Evolutionary conservation across 1,140 invertebrate genomes (phyloP).

Genomic region (Pseudobourletiella spinata): DNA sequence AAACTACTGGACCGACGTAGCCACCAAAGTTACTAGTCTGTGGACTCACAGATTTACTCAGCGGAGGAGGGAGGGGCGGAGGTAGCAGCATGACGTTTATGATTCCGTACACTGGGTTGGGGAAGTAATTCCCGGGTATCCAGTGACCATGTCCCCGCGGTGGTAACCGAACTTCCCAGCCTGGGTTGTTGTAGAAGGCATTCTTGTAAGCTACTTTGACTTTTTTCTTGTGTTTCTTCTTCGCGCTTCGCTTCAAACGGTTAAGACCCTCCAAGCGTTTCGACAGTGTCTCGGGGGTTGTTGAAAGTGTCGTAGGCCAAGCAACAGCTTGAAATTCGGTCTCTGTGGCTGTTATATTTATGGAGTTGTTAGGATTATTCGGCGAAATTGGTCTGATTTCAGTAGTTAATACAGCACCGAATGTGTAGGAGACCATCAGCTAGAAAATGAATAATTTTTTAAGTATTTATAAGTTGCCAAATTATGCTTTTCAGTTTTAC

Average conservation of each 20-base stretch:
- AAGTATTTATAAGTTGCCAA: too few species aligned
- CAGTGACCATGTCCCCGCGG: neutral
- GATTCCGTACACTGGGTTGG: neutral
- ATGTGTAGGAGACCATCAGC: too few species aligned
- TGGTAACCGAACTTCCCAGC: neutral
- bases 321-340: neutral
- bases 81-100: neutral
- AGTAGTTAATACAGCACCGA: too few species aligned
- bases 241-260: neutral
- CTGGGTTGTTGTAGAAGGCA: slow-evolving; percentile 2
- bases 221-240: neutral
- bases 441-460: too few species aligned
- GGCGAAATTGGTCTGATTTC: too few species aligned
- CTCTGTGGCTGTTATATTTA: too few species aligned
- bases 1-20: slow-evolving; percentile 1
- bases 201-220: neutral
- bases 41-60: neutral
- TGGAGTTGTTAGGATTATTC: too few species aligned
- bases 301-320: too few species aligned
- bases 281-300: too few species aligned
- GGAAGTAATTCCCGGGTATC: neutral
- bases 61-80: neutral
- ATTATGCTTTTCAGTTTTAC: too few species aligned
- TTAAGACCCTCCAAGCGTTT: neutral
- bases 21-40: neutral